Evolutionary conservation across 2,113 vertebrate genomes (phyloP).

Genomic region (Nesoenas mayeri): DNA sequence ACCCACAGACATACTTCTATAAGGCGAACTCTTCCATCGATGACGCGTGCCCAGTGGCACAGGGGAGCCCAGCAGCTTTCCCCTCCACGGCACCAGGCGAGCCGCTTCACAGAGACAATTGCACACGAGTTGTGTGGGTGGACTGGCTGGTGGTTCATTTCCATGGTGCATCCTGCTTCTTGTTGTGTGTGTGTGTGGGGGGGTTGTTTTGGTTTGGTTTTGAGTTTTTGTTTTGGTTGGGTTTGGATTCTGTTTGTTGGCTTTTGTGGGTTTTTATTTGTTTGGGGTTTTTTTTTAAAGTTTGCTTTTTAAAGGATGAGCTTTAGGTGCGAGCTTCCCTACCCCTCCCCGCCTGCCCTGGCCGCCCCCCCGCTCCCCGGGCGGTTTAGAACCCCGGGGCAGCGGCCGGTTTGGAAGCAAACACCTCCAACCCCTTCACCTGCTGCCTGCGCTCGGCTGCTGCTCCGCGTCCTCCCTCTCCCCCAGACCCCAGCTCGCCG

Average conservation of each 20-base stretch:
- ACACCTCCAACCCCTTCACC: not conserved
- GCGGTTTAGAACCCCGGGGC: not conserved
- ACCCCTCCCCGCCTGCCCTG: too few relatives aligned
- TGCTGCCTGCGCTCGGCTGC: not conserved
- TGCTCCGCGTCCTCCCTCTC: not conserved
- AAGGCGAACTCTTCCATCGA: not conserved
- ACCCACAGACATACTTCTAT: not conserved
- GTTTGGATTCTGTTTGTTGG: too few relatives aligned
- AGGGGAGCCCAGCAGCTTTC: not conserved
- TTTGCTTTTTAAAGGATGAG: not conserved
- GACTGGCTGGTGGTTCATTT: not conserved
- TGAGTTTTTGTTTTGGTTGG: too few relatives aligned
- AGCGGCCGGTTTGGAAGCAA: not conserved
- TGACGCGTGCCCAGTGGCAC: accelerated
- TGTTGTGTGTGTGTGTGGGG: too few relatives aligned
- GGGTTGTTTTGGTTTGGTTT: too few relatives aligned
- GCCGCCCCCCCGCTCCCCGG: too few relatives aligned
- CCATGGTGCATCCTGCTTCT: not conserved
- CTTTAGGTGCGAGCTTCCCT: not conserved
- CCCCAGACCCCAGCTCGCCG: not conserved
- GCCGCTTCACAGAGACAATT: accelerated
- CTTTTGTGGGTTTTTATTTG: too few relatives aligned
- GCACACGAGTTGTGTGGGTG: accelerated
- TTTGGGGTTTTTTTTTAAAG: not conserved
- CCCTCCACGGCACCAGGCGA: too few relatives aligned